Evolutionary conservation across 2,888 invertebrate genomes (phyloP).

Genomic region (Dryocosmus kuriphilus): DNA sequence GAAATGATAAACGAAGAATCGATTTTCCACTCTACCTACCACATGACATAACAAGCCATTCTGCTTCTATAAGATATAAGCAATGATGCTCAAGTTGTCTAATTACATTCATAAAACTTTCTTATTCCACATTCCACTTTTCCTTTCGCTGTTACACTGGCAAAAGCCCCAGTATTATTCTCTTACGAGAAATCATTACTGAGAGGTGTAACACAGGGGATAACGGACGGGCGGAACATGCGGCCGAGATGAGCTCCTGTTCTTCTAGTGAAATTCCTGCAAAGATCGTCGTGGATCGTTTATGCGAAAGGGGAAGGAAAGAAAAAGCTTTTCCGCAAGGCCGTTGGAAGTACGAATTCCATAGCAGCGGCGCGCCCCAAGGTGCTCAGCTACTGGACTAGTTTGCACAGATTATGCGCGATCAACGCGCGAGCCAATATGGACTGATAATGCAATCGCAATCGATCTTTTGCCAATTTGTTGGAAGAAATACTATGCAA

Average conservation of each 20-base stretch:
- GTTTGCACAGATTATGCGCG: slow-evolving; percentile 52
- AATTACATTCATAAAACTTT: slow-evolving; percentile 35
- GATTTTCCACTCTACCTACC: slow-evolving; percentile 30
- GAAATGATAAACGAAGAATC: slow-evolving; percentile 38
- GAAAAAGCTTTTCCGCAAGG: slow-evolving; percentile 11
- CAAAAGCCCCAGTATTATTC: slow-evolving; percentile 40
- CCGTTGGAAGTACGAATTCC: slow-evolving; percentile 17
- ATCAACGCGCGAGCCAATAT: slow-evolving; percentile 51
- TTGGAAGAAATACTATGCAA: slow-evolving; percentile 51
- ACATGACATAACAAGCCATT: slow-evolving; percentile 28
- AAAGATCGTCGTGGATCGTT: slow-evolving; percentile 42
- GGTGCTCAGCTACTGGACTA: slow-evolving; percentile 50
- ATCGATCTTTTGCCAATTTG: slow-evolving; percentile 48
- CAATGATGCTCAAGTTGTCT: slow-evolving; percentile 18
- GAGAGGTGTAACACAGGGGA: slow-evolving; percentile 31
- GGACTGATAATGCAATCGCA: slow-evolving; percentile 49
- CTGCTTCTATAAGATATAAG: background rate
- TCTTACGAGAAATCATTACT: slow-evolving; percentile 37
- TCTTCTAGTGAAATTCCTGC: slow-evolving; percentile 44
- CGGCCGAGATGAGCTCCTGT: slow-evolving; percentile 41
- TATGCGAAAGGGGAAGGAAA: slow-evolving; percentile 45
- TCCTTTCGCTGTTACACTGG: slow-evolving; percentile 16
- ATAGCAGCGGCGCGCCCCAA: slow-evolving; percentile 10
- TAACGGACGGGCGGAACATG: slow-evolving; percentile 32
- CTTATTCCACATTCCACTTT: slow-evolving; percentile 21